phyloP scores from a whole-genome alignment of 2,888 invertebrate species.

The Oxytorus armatus region DNA sequence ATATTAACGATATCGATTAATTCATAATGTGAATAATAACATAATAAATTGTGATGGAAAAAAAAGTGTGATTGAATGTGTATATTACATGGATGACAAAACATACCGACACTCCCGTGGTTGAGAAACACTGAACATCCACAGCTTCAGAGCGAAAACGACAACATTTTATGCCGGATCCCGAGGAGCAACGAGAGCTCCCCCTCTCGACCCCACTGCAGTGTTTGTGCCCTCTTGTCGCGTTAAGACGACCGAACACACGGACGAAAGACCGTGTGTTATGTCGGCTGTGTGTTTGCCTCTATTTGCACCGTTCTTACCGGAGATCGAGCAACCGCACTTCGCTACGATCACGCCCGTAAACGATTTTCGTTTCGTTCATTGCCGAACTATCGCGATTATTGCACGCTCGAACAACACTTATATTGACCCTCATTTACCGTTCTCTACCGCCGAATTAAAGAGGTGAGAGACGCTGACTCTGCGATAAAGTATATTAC shows the following conservation, averaged over 20 bases:
- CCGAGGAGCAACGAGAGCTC: constrained; percentile 51
- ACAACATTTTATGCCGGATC: constrained; percentile 76
- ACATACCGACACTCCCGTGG: constrained; percentile 75
- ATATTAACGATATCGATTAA: constrained; percentile 1
- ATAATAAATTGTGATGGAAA: neutral
- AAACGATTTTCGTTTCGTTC: constrained; percentile 17
- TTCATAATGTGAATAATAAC: too few species aligned
- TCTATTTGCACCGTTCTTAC: constrained; percentile 20
- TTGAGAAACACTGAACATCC: constrained; percentile 78
- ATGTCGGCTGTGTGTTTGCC: too few species aligned
- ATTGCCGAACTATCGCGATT: constrained; percentile 48
- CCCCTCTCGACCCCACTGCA: constrained; percentile 24
- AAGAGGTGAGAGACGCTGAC: constrained; percentile 62
- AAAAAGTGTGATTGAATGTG: too few species aligned
- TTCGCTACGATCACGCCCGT: constrained; percentile 43
- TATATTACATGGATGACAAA: too few species aligned
- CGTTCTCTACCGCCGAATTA: constrained; percentile 15
- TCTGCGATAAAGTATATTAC: constrained; percentile 67
- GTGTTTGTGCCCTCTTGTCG: constrained; percentile 11
- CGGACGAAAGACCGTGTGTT: constrained; percentile 34
- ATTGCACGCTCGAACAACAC: constrained; percentile 57
- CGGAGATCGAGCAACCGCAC: constrained; percentile 60
- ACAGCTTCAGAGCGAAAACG: constrained; percentile 73
- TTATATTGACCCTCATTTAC: constrained; percentile 76
- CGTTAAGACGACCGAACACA: constrained; percentile 40